Percentiles rank a stretch among this genome's conserved stretches.
These are phyloP conservation scores for Drosophila planitibia DNA, from an alignment of 2,888 invertebrate species.

Conservation along the genomic window DNA sequence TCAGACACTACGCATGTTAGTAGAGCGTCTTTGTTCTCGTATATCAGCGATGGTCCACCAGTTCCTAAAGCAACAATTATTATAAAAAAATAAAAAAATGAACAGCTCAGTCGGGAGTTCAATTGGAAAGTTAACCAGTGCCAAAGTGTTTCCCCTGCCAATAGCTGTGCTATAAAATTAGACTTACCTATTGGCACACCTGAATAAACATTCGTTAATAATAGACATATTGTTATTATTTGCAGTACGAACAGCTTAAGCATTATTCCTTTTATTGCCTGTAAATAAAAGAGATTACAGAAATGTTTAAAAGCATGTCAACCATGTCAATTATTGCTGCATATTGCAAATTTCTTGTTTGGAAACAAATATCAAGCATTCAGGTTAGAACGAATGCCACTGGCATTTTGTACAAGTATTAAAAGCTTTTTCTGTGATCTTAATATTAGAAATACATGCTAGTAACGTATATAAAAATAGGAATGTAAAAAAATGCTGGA, in stretches of 20 bases:
- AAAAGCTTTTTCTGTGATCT: neutral
- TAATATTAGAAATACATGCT: neutral
- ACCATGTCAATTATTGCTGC: neutral
- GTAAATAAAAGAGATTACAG: slow-evolving; percentile 9
- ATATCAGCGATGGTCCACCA: slow-evolving; percentile 85
- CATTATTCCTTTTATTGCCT: slow-evolving; percentile 80
- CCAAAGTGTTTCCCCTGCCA: neutral
- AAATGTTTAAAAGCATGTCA: neutral
- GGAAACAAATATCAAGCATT: neutral
- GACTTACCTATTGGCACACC: slow-evolving; percentile 82
- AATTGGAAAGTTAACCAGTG: neutral
- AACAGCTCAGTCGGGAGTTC: neutral
- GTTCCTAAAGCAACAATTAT: slow-evolving; percentile 71
- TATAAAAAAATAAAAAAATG: neutral
- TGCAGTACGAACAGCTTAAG: slow-evolving; percentile 77
- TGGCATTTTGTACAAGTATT: neutral
- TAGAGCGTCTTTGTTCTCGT: slow-evolving; percentile 91
- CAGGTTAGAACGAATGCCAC: neutral
- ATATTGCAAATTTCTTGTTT: neutral
- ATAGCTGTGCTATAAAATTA: neutral
- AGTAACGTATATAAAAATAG: neutral
- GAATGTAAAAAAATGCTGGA: slow-evolving; percentile 24
- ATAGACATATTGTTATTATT: slow-evolving; percentile 79
- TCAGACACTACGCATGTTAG: slow-evolving; percentile 93
- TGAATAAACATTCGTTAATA: slow-evolving; percentile 81